Conservation (phyloP, 1,140 invertebrate species). For the Tribolium castaneum region DNA sequence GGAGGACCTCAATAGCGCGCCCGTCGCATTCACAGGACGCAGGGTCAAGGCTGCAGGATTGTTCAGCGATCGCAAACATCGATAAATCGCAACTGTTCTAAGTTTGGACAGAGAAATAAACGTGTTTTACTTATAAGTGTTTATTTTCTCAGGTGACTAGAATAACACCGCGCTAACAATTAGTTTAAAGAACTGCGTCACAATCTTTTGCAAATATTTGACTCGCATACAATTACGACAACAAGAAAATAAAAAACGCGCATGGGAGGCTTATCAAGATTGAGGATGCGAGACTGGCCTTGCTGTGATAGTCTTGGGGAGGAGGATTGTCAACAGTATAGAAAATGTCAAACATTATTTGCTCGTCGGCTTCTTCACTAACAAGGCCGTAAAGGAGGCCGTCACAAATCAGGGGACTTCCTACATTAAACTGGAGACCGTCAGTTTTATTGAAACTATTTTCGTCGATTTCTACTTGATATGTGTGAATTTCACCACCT, state of each 20-base stretch:
- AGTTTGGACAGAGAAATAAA: background rate
- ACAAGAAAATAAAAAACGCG: background rate
- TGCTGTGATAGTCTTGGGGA: background rate
- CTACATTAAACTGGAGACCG: slow-evolving; percentile 14
- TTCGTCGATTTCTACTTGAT: slow-evolving; percentile 2
- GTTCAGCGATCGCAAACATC: background rate
- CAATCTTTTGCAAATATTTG: slow-evolving; percentile 6
- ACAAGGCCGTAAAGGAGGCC: slow-evolving; percentile 37
- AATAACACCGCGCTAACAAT: slow-evolving; percentile 11
- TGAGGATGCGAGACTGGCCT: background rate
- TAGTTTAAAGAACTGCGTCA: slow-evolving; percentile 11
- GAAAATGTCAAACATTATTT: slow-evolving; percentile 1
- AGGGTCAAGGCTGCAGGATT: slow-evolving; percentile 2
- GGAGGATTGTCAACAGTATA: background rate
- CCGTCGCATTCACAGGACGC: background rate
- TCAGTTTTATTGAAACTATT: background rate
- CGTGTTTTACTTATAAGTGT: background rate
- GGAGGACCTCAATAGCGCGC: background rate
- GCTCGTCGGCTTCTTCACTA: background rate
- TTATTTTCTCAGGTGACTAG: slow-evolving; percentile 24
- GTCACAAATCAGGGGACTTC: slow-evolving; percentile 34
- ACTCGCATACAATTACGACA: background rate
- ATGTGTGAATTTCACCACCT: slow-evolving; percentile 2
- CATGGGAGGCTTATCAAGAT: background rate
- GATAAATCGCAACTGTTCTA: background rate